phyloP scores from a whole-genome alignment of 2,113 vertebrate genomes.

The Ameiurus melas region DNA sequence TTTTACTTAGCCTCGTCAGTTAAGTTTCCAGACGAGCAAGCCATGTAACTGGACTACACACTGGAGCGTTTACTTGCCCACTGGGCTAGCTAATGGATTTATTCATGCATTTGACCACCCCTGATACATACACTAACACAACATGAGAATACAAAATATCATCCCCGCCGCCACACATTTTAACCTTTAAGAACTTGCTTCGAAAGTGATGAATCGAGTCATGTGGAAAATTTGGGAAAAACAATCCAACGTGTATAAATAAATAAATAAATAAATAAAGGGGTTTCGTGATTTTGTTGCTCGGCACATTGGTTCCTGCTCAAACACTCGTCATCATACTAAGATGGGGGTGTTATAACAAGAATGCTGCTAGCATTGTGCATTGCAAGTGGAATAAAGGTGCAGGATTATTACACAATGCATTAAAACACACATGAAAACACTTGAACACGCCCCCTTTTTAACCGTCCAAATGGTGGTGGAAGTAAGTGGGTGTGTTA shows the following conservation, averaged over 20 bases:
- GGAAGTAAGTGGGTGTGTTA: neutral
- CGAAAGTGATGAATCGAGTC: neutral
- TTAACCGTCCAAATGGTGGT: neutral
- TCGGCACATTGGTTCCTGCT: neutral
- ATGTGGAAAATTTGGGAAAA: neutral
- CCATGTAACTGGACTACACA: neutral
- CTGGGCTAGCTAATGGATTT: neutral
- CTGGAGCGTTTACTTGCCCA: neutral
- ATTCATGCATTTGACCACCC: neutral
- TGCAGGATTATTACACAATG: neutral
- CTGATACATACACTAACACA: neutral
- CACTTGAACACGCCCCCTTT: neutral
- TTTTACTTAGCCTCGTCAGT: neutral
- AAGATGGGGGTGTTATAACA: neutral
- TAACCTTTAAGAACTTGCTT: neutral
- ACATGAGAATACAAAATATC: neutral
- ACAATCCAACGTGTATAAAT: neutral
- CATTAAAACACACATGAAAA: neutral
- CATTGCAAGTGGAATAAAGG: neutral
- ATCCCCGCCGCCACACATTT: neutral
- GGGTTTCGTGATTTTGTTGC: neutral
- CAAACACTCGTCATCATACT: neutral
- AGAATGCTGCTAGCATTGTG: neutral
- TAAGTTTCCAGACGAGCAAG: neutral
- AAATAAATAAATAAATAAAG: too few species aligned